Percentiles rank a stretch among this genome's conserved stretches.
These are phyloP conservation scores for Alfaro cultratus DNA, from an alignment of 2,797 vertebrate genomes.

Conservation along the genomic window DNA sequence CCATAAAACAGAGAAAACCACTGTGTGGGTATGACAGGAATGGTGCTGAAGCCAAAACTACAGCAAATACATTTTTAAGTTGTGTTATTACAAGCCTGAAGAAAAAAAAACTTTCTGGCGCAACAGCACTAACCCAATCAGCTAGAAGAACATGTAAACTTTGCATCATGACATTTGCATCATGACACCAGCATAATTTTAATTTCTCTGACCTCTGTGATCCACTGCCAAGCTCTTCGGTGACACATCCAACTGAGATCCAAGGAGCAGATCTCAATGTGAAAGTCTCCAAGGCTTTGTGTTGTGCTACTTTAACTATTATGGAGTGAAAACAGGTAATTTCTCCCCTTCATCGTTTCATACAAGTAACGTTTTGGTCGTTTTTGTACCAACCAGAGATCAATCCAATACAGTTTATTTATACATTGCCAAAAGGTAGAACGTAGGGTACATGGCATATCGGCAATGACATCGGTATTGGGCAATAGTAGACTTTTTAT, in stretches of 20 bases:
- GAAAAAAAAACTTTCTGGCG: neutral
- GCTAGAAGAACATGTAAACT: neutral
- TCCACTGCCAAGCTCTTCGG: neutral
- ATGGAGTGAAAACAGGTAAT: neutral
- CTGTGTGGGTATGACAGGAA: neutral
- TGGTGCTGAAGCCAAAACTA: neutral
- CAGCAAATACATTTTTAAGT: neutral
- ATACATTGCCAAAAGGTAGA: neutral
- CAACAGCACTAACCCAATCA: neutral
- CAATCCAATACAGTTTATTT: neutral
- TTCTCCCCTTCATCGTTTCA: neutral
- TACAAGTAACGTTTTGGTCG: neutral
- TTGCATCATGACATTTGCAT: neutral
- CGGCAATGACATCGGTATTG: no score
- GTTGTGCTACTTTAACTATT: neutral
- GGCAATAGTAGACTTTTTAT: no score
- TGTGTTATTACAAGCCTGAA: neutral
- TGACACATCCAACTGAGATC: neutral
- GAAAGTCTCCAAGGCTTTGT: neutral
- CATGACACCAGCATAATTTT: neutral
- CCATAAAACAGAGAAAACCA: conserved; percentile 15
- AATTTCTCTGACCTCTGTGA: neutral
- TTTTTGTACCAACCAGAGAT: neutral
- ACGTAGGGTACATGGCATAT: no score
- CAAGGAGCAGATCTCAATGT: neutral